These are phyloP conservation scores for Tetramorium bicarinatum DNA, from an alignment of 2,888 invertebrate genomes.

Conservation along the genomic window DNA sequence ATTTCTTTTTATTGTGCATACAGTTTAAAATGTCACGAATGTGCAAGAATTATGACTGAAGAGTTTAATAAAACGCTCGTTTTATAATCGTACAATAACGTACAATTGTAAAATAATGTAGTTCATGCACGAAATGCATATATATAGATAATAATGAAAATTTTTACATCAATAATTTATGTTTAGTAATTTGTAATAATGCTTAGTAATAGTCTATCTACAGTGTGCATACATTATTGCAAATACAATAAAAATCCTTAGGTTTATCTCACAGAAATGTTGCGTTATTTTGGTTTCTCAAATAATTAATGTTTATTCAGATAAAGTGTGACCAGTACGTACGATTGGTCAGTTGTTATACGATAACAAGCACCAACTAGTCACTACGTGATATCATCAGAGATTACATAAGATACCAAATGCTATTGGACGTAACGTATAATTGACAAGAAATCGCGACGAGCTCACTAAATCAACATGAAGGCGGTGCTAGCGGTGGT, in stretches of 20 bases:
- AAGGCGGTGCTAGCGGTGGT: slow-evolving; percentile 1
- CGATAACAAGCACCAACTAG: background rate
- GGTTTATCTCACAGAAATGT: background rate
- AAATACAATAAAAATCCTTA: too few species aligned
- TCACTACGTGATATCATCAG: background rate
- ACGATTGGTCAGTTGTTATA: background rate
- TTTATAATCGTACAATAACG: too few species aligned
- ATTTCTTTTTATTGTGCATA: background rate
- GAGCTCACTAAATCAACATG: slow-evolving; percentile 48
- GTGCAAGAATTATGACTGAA: background rate
- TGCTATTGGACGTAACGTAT: background rate
- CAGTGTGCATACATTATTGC: background rate
- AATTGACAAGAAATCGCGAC: background rate
- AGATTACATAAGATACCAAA: slow-evolving; percentile 1
- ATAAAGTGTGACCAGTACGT: background rate
- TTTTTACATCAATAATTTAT: background rate
- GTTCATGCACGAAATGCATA: background rate
- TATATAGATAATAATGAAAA: background rate
- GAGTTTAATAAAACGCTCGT: background rate
- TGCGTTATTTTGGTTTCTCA: background rate
- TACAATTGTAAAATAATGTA: background rate
- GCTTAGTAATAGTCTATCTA: background rate
- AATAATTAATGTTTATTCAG: background rate
- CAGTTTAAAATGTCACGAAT: background rate
- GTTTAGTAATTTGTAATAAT: background rate